phyloP scores from a whole-genome alignment of 2,888 invertebrate genomes.

The Drosophila trichaetosa region DNA sequence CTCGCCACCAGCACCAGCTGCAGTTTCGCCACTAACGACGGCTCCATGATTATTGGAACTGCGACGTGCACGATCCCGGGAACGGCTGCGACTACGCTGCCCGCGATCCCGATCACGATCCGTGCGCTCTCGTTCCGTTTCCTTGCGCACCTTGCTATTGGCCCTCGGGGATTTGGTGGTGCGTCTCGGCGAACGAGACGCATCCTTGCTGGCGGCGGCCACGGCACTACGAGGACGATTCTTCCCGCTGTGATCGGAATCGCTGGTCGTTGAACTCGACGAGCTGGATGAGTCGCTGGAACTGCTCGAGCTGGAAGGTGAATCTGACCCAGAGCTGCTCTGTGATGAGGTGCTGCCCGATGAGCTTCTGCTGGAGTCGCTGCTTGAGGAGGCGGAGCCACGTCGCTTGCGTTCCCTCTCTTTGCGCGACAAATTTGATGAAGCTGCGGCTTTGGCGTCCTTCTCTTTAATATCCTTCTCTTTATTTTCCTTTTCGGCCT shows the following conservation, averaged over 20 bases:
- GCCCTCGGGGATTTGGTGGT: constrained; percentile 70
- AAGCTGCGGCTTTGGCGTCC: constrained; percentile 60
- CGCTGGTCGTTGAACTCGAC: constrained; percentile 89
- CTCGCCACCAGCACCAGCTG: constrained; percentile 36
- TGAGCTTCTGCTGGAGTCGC: constrained; percentile 92
- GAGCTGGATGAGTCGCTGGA: constrained; percentile 86
- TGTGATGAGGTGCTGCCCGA: constrained; percentile 92
- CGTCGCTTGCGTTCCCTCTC: constrained; percentile 85
- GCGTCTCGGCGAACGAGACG: constrained; percentile 71
- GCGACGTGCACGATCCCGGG: constrained; percentile 70
- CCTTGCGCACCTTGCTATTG: constrained; percentile 69
- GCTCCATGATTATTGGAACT: constrained; percentile 54
- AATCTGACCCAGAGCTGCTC: constrained; percentile 90
- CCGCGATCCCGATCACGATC: constrained; percentile 56
- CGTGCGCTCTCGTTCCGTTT: constrained; percentile 65
- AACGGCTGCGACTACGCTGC: constrained; percentile 53
- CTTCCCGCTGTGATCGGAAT: constrained; percentile 86
- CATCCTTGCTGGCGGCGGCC: constrained; percentile 50
- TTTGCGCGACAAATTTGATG: constrained; percentile 76
- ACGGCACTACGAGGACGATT: constrained; percentile 64
- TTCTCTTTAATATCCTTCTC: constrained; percentile 85
- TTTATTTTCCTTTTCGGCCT: constrained; percentile 90
- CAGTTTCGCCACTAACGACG: constrained; percentile 14
- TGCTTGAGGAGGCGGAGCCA: constrained; percentile 91
- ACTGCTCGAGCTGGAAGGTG: constrained; percentile 91